Conservation (phyloP, 2,113 vertebrate genomes). For the Axis porcinus region DNA sequence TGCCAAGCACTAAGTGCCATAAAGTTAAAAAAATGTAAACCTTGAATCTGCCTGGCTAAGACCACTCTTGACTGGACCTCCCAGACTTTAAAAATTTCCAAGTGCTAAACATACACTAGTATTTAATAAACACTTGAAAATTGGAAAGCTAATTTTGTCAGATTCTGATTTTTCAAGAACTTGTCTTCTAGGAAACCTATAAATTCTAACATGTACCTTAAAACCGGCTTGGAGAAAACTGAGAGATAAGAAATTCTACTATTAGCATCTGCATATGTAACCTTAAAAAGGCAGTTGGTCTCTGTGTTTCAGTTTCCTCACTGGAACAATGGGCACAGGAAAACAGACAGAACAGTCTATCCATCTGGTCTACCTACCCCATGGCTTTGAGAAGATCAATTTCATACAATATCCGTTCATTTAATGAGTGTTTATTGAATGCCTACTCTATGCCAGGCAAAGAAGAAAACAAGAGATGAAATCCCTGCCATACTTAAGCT, state of each 20-base stretch:
- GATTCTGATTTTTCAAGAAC: background rate
- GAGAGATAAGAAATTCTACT: background rate
- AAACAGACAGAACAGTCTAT: background rate
- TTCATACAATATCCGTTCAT: background rate
- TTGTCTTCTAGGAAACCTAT: background rate
- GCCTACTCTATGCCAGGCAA: background rate
- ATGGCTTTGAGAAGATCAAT: background rate
- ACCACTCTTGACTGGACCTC: background rate
- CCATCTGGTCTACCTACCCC: background rate
- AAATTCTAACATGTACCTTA: background rate
- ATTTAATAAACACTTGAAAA: constrained; percentile 11
- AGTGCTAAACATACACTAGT: background rate
- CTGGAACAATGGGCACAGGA: background rate
- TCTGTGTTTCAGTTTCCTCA: background rate
- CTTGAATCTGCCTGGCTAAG: background rate
- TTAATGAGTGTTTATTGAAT: background rate
- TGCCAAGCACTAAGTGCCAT: background rate
- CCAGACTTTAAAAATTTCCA: background rate
- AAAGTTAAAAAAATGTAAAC: background rate
- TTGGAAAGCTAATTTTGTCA: constrained; percentile 4
- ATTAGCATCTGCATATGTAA: background rate
- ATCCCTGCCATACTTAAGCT: background rate
- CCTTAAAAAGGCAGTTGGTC: background rate
- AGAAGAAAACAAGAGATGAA: background rate
- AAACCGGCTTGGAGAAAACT: constrained; percentile 2